Evolutionary conservation across 2,113 vertebrate species (phyloP), one percentile per base, ranked within the genome.

Genomic region (Platysternon megacephalum): DNA sequence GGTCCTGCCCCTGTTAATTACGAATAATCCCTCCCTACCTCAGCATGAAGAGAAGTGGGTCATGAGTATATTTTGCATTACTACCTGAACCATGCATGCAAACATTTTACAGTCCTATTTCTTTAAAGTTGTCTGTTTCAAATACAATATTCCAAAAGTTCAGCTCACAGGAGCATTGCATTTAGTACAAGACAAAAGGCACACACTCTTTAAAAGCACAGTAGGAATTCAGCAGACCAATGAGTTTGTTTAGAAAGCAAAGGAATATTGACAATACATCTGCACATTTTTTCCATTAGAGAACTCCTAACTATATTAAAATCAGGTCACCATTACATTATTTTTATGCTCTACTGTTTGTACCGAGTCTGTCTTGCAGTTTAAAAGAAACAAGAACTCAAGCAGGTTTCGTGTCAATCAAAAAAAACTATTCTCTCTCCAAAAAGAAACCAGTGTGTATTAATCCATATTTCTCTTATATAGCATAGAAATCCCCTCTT

Each of bases 321-420:
- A 88, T 91, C 2, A 0, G 85, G 8, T 82, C 78, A 91, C 26
- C 5, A 6, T 3, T 49, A 28, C 12, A 79, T 65, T 79, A 94
- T 84, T 48, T 2, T 0, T 19, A 49, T 61, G 42, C 53, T 53
- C 32, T 82, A 35, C 35, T 82, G 28, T 28, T 86, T 29, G 24
- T 72, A 39, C 29, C 58, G 6, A 87, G 13, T 87, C 2, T 53
- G 4, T 28, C 35, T 83, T 88, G 61, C 52, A 79, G 49, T 81
- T 84, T 58, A 93, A 56, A 11, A 88, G 80, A 79, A 29, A n/a
- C 55, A 44, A 72, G 19, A 72, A 90, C 94, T 80, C 7, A 21
- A 91, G 14, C 35, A 81, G 32, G 84, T 68, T 84, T 82, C 46
- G 79, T 24, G 26, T 87, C 56, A 76, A 68, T 58, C 21, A 55